Conservation (phyloP, 2,888 invertebrate species). For the Parapristionchus giblindavisi region DNA sequence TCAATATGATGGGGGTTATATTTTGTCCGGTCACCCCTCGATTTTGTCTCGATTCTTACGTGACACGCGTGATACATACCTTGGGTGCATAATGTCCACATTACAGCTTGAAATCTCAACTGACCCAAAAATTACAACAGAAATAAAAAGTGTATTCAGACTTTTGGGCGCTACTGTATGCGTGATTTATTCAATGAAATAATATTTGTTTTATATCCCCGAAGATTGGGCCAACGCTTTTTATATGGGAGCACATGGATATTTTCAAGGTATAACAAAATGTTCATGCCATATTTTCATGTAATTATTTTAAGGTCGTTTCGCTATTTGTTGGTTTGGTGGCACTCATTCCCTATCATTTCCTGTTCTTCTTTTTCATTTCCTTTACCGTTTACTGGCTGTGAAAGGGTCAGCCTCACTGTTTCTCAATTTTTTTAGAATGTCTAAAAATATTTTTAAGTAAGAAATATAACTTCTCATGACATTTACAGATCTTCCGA, state of each 20-base stretch:
- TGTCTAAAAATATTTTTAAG: too few relatives aligned
- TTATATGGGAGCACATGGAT: slow-evolving; percentile 34
- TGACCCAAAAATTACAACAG: too few relatives aligned
- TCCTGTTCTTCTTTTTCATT: slow-evolving; percentile 25
- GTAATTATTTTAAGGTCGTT: too few relatives aligned
- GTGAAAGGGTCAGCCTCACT: slow-evolving; percentile 28
- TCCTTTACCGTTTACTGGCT: slow-evolving; percentile 17
- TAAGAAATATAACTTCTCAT: too few relatives aligned
- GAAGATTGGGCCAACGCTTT: slow-evolving; percentile 28
- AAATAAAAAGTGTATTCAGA: too few relatives aligned
- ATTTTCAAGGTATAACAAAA: slow-evolving; percentile 4
- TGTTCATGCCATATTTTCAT: not conserved
- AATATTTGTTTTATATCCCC: not conserved
- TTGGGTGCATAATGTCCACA: too few relatives aligned
- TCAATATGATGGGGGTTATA: too few relatives aligned
- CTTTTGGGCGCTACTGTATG: too few relatives aligned
- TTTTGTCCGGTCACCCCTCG: too few relatives aligned
- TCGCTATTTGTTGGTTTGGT: slow-evolving; percentile 18
- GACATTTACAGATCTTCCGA: slow-evolving; percentile 3
- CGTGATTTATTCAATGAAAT: not conserved
- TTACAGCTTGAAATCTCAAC: too few relatives aligned
- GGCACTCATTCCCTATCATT: slow-evolving; percentile 28
- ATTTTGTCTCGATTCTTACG: too few relatives aligned
- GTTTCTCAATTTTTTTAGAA: not conserved
- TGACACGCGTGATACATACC: too few relatives aligned